phyloP scores from a whole-genome alignment of 2,113 vertebrate genomes.

The Peucedramus taeniatus region DNA sequence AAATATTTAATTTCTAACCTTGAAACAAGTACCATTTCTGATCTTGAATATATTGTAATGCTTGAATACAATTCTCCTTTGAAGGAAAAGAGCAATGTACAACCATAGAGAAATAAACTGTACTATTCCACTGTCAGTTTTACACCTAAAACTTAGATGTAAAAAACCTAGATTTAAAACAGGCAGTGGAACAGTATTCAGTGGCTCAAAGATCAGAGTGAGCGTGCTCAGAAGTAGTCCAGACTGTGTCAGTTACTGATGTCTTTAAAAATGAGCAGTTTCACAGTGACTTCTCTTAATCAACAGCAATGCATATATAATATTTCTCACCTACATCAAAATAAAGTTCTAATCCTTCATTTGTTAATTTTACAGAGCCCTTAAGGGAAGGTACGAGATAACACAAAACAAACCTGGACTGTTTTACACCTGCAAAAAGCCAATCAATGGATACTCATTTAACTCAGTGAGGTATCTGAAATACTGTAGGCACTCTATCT shows the following conservation, averaged over 20 bases:
- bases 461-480: neutral
- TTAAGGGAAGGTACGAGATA: neutral
- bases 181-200: neutral
- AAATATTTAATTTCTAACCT: neutral
- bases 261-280: neutral
- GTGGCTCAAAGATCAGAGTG: neutral
- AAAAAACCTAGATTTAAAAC: neutral
- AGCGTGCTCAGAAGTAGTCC: neutral
- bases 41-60: neutral
- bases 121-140: neutral
- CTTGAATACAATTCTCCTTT: neutral
- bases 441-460: neutral
- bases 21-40: neutral
- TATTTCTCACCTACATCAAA: neutral
- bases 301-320: neutral
- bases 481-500: neutral
- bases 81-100: neutral
- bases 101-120: neutral
- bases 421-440: neutral
- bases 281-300: neutral
- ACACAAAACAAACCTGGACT: neutral
- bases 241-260: neutral
- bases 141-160: neutral
- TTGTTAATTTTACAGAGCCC: neutral
- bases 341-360: neutral